Percentiles rank a stretch among this genome's conserved stretches.
phyloP scores from a whole-genome alignment of 2,113 vertebrate genomes.

The Mus pahari region DNA sequence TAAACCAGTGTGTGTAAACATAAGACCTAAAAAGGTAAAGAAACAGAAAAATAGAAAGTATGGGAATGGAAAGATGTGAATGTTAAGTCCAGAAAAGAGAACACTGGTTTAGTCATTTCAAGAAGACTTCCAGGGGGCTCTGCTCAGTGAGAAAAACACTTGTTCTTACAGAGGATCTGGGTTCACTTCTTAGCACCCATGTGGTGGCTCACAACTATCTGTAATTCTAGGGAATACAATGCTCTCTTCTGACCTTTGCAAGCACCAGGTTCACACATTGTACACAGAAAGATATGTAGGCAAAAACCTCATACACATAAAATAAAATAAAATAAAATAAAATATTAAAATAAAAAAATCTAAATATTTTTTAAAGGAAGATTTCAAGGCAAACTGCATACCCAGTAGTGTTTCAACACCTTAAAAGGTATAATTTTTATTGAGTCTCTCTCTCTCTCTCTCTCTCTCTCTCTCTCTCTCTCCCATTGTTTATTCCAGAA shows the following conservation, averaged over 20 bases:
- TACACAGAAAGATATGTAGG: background rate
- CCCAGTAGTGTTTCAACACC: background rate
- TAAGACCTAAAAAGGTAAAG: background rate
- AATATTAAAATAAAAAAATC: no score
- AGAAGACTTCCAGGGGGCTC: background rate
- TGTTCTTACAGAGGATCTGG: background rate
- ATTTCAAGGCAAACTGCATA: background rate
- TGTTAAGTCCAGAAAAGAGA: background rate
- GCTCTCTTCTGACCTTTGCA: background rate
- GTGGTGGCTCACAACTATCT: background rate
- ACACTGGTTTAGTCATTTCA: background rate
- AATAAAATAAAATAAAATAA: background rate
- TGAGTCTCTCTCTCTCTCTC: background rate
- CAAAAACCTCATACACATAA: background rate
- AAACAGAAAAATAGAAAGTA: background rate
- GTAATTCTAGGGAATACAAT: background rate
- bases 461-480: no score
- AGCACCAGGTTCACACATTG: background rate
- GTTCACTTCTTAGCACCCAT: background rate
- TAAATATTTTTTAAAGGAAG: background rate
- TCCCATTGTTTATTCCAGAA: background rate
- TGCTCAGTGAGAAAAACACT: background rate
- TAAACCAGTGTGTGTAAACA: background rate
- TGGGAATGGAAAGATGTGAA: background rate
- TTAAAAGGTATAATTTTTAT: slow-evolving; percentile 12